Percentiles rank a stretch among this genome's conserved stretches.
Conservation (phyloP, 1,140 invertebrate species). For the Hydropsyche tenuis region DNA sequence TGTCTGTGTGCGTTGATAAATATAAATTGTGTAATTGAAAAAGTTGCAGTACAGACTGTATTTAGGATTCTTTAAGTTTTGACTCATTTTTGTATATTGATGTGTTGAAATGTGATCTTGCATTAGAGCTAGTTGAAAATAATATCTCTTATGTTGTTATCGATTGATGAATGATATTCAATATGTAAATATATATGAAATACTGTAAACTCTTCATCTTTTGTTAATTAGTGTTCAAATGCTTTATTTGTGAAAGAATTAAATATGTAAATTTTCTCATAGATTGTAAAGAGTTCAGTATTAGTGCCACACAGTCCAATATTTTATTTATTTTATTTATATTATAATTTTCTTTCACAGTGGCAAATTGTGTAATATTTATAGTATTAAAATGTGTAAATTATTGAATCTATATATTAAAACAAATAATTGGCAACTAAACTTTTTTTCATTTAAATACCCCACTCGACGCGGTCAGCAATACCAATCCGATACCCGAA, state of each 20-base stretch:
- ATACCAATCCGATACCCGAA: too few relatives aligned
- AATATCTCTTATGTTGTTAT: not conserved
- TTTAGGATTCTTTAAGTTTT: constrained; percentile 1
- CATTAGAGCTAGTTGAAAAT: constrained; percentile 9
- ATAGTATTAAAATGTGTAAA: constrained; percentile 19
- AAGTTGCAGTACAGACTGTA: not conserved
- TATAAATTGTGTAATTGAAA: not conserved
- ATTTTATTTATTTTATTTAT: not conserved
- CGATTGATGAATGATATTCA: too few relatives aligned
- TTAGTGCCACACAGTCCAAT: constrained; percentile 5
- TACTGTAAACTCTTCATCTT: not conserved
- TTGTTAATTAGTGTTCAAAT: not conserved
- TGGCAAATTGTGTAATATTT: not conserved
- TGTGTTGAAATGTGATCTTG: constrained; percentile 24
- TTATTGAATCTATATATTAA: not conserved
- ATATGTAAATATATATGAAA: not conserved
- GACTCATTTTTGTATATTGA: constrained; percentile 21
- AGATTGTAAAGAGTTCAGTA: constrained; percentile 7
- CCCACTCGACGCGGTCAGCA: too few relatives aligned
- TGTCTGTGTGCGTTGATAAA: not conserved
- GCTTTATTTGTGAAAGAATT: constrained; percentile 21
- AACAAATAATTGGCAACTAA: constrained; percentile 14
- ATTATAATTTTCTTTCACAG: not conserved
- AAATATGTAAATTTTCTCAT: constrained; percentile 18
- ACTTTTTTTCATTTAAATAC: too few relatives aligned